Percentiles rank a stretch among this genome's conserved stretches.
phyloP scores from a whole-genome alignment of 2,113 vertebrate genomes.

The Vulpes lagopus region DNA sequence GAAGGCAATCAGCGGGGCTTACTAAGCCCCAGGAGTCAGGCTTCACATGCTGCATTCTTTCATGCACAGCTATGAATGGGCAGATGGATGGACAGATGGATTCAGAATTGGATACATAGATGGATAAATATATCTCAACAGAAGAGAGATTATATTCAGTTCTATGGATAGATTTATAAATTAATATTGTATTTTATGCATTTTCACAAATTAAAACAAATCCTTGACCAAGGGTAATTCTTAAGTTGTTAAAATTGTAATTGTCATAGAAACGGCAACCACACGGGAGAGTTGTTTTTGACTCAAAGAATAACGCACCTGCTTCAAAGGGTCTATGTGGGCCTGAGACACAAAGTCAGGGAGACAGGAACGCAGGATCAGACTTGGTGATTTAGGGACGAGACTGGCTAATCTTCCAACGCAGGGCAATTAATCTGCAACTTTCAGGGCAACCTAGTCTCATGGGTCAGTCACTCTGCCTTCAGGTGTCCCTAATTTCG shows the following conservation, averaged over 20 bases:
- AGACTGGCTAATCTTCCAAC: background rate
- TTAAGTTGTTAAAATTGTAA: background rate
- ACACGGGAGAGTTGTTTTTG: background rate
- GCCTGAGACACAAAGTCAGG: rapidly evolving
- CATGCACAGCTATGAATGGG: background rate
- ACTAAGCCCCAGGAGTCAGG: background rate
- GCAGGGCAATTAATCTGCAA: background rate
- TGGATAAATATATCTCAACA: background rate
- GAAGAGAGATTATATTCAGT: background rate
- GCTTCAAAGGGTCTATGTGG: background rate
- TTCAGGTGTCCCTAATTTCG: background rate
- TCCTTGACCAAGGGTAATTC: background rate
- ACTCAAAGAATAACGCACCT: background rate
- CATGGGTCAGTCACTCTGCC: background rate
- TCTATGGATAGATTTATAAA: background rate
- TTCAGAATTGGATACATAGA: background rate
- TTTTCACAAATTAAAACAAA: background rate
- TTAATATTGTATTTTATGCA: background rate
- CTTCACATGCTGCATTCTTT: background rate
- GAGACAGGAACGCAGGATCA: background rate
- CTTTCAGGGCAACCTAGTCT: background rate
- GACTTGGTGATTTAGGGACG: background rate
- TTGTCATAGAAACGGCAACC: background rate
- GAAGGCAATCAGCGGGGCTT: background rate
- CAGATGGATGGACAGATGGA: background rate